A percentile compares a stretch with the other conserved stretches of the same genome.
These are phyloP conservation scores for Bubo blakistoni DNA, from an alignment of 2,113 vertebrate species.

Conservation along the genomic window DNA sequence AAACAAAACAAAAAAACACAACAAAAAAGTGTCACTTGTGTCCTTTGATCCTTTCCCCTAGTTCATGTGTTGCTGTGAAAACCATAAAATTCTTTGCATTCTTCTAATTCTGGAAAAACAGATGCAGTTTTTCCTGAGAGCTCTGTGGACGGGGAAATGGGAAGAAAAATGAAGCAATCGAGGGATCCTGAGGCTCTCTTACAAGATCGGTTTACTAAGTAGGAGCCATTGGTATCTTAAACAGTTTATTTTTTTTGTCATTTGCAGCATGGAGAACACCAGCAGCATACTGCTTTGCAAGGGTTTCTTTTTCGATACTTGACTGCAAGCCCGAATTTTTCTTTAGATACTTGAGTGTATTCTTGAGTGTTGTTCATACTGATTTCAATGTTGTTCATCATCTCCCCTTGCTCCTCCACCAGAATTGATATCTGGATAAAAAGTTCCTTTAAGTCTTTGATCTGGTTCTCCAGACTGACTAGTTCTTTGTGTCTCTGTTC, in stretches of 20 bases:
- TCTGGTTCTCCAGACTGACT: constrained; percentile 86
- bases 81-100: not conserved
- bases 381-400: constrained; percentile 89
- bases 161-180: not conserved
- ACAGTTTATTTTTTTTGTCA: constrained; percentile 3
- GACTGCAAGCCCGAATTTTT: constrained; percentile 87
- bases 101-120: not conserved
- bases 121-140: not conserved
- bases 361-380: constrained; percentile 84
- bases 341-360: constrained; percentile 79
- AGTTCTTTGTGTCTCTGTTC: constrained; percentile 94
- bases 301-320: constrained; percentile 88
- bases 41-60: not conserved
- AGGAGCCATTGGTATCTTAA: not conserved
- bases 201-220: not conserved
- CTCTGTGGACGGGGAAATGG: not conserved
- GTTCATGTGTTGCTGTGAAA: not conserved
- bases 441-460: constrained; percentile 88
- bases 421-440: constrained; percentile 88
- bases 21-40: not conserved
- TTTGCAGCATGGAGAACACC: constrained; percentile 86
- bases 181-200: not conserved
- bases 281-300: constrained; percentile 85
- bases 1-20: no score
- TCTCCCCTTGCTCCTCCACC: constrained; percentile 88